Base-by-base conservation (phyloP, 2,797 vertebrate species). In the Caiman crocodilus region DNA sequence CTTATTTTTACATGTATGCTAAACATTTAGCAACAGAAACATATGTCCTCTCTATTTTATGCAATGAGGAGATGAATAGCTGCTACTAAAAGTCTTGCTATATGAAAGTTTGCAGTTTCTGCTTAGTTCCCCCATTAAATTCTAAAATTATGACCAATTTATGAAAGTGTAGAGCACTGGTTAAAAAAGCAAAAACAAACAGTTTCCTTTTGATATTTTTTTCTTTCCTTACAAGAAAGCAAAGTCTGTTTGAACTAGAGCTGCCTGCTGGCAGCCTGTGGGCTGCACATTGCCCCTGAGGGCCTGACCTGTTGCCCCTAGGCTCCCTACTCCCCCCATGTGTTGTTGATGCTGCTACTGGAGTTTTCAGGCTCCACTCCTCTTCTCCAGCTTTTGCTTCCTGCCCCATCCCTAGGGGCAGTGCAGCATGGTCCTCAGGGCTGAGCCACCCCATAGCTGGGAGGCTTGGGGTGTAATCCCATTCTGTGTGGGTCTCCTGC, bases 11-110 rank as follows among this genome's bases (percentile, higher is more conserved):
- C 2, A 4, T 15, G 3, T 58, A 5, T 75, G 76, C 80, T 21
- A 85, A 94, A 93, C 65, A 57, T 84, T 86, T 64, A 84, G 28
- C 16, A 83, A 28, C 58, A 85, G 59, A 88, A 90, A 82, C 6
- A 4, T 78, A 28, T 59, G 13, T 25, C 89, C 94, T 65, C 14
- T 90, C 20, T 69, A 2, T 76, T 61, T 26, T 56, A 14, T 42
- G 1, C 56, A 73, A 77, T 32, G 81, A 84, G 7, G 5, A 82
- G 23, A 61, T 61, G 4, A 6, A 6, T 57, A 59, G 81, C 67
- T 89, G 6, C 69, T 71, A 14, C 18, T 71, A 71, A 71, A 42
- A 71, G 23, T 71, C 69, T 25, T 71, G 21, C 6, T 8, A 25
- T 17, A 59, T 59, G 6, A n/a, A 84, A 90, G 7, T 58, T 17